A percentile compares a stretch with the other conserved stretches of the same genome.
Evolutionary conservation across 2,888 invertebrate species (phyloP).

Genomic region (Parnassius glacialis): DNA sequence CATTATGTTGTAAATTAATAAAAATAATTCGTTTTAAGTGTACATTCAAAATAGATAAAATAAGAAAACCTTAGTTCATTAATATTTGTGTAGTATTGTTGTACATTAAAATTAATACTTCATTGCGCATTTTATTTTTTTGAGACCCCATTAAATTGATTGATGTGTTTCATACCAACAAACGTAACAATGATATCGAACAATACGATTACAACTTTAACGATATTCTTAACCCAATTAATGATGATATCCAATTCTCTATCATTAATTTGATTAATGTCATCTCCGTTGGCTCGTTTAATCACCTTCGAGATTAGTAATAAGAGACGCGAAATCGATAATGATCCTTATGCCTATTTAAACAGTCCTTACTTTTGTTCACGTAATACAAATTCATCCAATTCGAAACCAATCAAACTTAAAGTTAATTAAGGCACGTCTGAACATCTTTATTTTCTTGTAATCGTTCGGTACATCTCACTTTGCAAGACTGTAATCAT

Average conservation of each 20-base stretch:
- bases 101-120: conserved; percentile 7
- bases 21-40: too few relatives aligned
- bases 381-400: conserved; percentile 1
- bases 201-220: conserved; percentile 41
- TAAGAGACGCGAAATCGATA: conserved; percentile 47
- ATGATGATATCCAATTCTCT: conserved; percentile 59
- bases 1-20: too few relatives aligned
- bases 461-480: conserved; percentile 24
- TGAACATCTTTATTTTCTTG: conserved; percentile 31
- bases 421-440: conserved; percentile 34
- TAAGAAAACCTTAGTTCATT: too few relatives aligned
- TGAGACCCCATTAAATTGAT: conserved; percentile 25
- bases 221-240: conserved; percentile 70
- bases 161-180: conserved; percentile 23
- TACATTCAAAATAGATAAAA: too few relatives aligned
- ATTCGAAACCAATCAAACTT: conserved; percentile 24
- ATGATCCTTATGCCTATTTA: conserved; percentile 32
- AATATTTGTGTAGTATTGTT: too few relatives aligned
- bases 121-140: not conserved
- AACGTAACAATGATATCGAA: conserved; percentile 29
- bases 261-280: conserved; percentile 66
- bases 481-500: conserved; percentile 22
- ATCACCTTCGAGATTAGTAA: conserved; percentile 33
- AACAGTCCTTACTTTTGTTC: conserved; percentile 26
- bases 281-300: conserved; percentile 51